Percentiles rank a stretch among this genome's conserved stretches.
phyloP scores from a whole-genome alignment of 2,797 vertebrate genomes.

The Sorex maritimensis region DNA sequence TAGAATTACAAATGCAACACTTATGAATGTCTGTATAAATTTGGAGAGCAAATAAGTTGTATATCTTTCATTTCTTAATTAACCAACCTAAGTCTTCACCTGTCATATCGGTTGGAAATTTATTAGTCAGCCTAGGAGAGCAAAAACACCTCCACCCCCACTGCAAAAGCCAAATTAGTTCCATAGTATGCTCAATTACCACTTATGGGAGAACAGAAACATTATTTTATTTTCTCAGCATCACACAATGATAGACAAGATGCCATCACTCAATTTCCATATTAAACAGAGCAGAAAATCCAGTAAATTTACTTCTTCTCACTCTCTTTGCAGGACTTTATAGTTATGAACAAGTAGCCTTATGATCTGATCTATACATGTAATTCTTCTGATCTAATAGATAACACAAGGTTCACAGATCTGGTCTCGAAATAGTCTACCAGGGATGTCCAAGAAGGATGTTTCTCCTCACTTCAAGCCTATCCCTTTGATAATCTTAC shows the following conservation, averaged over 20 bases:
- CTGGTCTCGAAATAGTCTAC: background rate
- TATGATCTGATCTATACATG: background rate
- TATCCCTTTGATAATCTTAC: background rate
- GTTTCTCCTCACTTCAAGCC: background rate
- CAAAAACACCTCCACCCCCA: background rate
- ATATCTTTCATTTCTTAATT: slow-evolving; percentile 44
- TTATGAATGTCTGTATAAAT: slow-evolving; percentile 55
- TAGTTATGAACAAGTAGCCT: background rate
- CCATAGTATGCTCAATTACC: background rate
- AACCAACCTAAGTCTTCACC: background rate
- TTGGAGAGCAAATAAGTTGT: background rate
- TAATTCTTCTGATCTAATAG: background rate
- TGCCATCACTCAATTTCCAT: background rate
- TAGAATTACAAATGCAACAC: slow-evolving; percentile 65
- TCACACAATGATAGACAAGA: background rate
- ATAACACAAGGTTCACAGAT: background rate
- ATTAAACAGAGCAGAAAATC: background rate
- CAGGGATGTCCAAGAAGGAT: background rate
- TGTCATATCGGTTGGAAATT: slow-evolving; percentile 5
- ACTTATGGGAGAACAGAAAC: background rate
- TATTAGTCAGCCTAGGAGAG: background rate
- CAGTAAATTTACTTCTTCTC: background rate
- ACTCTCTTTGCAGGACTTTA: background rate
- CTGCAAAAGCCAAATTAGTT: background rate
- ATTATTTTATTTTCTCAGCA: background rate